Percentiles rank a stretch among this genome's conserved stretches.
Evolutionary conservation across 2,888 invertebrate genomes (phyloP).

Genomic region (Netelia virgata): DNA sequence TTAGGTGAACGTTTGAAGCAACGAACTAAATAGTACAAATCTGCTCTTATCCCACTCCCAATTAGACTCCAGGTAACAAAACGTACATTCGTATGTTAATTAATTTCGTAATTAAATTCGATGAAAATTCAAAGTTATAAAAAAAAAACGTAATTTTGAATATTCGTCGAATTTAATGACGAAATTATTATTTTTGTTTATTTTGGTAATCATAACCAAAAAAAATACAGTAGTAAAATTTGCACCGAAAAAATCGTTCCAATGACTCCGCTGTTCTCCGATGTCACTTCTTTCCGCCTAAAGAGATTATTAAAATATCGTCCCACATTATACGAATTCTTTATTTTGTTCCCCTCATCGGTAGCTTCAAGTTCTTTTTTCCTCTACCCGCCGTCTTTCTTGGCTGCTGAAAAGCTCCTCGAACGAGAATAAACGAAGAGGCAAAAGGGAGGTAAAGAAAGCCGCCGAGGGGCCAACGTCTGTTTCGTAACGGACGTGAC

Average conservation of each 20-base stretch:
- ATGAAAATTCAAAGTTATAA: too few species aligned
- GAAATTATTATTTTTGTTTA: not conserved
- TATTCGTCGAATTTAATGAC: not conserved
- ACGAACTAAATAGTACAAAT: conserved; percentile 66
- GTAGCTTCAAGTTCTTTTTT: not conserved
- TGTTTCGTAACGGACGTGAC: conserved; percentile 47
- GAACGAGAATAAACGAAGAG: conserved; percentile 5
- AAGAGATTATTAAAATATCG: conserved; percentile 34
- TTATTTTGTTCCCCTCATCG: not conserved
- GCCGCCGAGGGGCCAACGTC: not conserved
- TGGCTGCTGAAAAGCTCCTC: not conserved
- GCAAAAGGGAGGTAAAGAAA: conserved; percentile 6
- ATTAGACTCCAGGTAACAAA: too few species aligned
- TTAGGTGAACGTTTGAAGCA: conserved; percentile 57
- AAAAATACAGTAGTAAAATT: not conserved
- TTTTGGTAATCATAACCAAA: not conserved
- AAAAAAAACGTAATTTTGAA: too few species aligned
- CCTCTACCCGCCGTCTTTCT: not conserved
- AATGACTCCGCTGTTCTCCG: not conserved
- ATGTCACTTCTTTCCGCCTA: not conserved
- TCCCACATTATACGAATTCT: not conserved
- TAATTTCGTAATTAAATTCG: too few species aligned
- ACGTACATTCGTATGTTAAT: too few species aligned
- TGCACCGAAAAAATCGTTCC: not conserved
- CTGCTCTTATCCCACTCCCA: conserved; percentile 37